Evolutionary conservation across 2,113 vertebrate genomes (phyloP).

Genomic region (Phyllostomus hastatus): DNA sequence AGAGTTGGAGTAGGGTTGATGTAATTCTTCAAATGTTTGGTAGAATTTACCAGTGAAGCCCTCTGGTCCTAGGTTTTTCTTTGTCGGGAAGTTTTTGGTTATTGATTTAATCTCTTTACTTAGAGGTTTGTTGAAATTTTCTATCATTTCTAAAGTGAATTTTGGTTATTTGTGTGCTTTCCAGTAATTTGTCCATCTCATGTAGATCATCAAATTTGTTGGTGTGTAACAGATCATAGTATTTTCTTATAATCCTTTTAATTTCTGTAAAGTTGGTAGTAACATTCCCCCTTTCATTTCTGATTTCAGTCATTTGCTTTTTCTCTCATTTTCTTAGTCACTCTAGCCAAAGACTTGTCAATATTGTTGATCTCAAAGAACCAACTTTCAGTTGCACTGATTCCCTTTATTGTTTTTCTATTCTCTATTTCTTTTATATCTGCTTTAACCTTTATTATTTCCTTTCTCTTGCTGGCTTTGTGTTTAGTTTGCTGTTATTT

Average conservation of each 20-base stretch:
- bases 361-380: neutral
- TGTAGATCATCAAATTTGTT: neutral
- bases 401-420: neutral
- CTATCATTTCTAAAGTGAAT: neutral
- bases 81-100: neutral
- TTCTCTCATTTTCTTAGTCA: neutral
- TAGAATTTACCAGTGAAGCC: neutral
- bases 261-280: neutral
- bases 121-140: neutral
- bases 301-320: neutral
- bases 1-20: neutral
- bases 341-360: neutral
- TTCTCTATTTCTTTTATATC: neutral
- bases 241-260: neutral
- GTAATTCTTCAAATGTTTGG: neutral
- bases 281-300: neutral
- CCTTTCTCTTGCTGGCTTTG: neutral
- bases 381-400: neutral
- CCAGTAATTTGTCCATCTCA: neutral
- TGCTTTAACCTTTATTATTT: neutral
- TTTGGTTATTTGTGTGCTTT: neutral
- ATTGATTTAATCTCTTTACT: neutral
- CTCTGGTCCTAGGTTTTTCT: neutral
- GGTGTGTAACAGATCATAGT: neutral
- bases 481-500: neutral